phyloP scores from a whole-genome alignment of 1,140 invertebrate genomes.

The Ceratoteleas bidentatus region DNA sequence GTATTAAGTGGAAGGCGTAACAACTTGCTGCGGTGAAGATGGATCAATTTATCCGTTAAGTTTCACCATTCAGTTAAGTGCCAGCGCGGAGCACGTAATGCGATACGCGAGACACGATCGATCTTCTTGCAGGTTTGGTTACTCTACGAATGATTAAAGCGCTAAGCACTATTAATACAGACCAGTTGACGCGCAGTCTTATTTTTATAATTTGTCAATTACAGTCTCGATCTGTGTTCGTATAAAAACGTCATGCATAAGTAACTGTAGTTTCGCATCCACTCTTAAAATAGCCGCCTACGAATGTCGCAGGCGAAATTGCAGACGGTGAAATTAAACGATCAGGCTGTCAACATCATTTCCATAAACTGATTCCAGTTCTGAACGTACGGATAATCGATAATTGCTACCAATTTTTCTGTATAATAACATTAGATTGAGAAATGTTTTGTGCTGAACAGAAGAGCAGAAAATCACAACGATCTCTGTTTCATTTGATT shows the following conservation, averaged over 20 bases:
- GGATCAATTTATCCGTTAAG: constrained; percentile 57
- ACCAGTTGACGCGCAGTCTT: constrained; percentile 12
- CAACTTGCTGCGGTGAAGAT: constrained; percentile 41
- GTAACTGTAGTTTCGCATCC: too few relatives aligned
- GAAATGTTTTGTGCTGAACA: too few relatives aligned
- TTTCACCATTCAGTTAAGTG: constrained; percentile 50
- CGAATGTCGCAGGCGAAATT: too few relatives aligned
- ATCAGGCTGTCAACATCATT: too few relatives aligned
- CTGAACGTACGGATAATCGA: too few relatives aligned
- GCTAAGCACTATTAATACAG: constrained; percentile 26
- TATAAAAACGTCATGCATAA: background rate
- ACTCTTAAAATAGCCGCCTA: too few relatives aligned
- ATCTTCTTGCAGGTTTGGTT: constrained; percentile 43
- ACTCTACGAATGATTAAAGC: constrained; percentile 38
- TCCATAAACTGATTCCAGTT: too few relatives aligned
- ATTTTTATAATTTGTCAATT: constrained; percentile 12
- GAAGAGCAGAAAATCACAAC: too few relatives aligned
- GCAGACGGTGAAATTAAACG: too few relatives aligned
- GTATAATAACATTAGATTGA: too few relatives aligned
- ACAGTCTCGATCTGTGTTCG: background rate
- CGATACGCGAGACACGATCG: constrained; percentile 41
- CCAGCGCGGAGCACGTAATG: constrained; percentile 20
- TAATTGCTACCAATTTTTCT: too few relatives aligned
- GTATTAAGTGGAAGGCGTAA: constrained; percentile 40
- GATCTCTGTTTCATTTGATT: too few relatives aligned